Percentiles rank a stretch among this genome's conserved stretches.
phyloP scores from a whole-genome alignment of 2,888 invertebrate species.

The Spilarctia lutea region DNA sequence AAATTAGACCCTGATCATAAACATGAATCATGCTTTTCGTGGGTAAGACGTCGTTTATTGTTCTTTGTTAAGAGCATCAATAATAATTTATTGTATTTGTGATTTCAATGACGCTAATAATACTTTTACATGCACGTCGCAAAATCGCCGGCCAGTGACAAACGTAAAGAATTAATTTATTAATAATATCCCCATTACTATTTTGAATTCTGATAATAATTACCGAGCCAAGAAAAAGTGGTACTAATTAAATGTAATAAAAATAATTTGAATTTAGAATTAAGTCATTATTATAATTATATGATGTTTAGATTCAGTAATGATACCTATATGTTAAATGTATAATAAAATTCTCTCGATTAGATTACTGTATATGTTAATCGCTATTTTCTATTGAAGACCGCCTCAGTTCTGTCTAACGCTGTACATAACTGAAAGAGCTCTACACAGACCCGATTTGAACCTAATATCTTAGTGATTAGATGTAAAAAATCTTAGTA shows the following conservation, averaged over 20 bases:
- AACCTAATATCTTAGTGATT: slow-evolving; percentile 35
- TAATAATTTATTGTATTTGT: too few species aligned
- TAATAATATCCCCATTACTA: not conserved
- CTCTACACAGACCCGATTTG: slow-evolving; percentile 37
- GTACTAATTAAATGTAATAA: slow-evolving; percentile 12
- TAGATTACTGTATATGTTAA: not conserved
- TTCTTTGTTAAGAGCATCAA: not conserved
- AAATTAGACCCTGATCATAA: not conserved
- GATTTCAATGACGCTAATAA: too few species aligned
- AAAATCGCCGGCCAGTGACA: not conserved
- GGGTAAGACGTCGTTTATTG: not conserved
- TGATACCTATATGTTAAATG: not conserved
- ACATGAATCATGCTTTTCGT: not conserved
- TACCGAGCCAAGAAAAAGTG: slow-evolving; percentile 2
- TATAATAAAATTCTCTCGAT: not conserved
- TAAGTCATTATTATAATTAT: slow-evolving; percentile 15
- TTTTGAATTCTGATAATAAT: not conserved
- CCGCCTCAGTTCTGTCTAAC: not conserved
- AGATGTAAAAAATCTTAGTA: slow-evolving; percentile 49
- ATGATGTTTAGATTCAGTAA: slow-evolving; percentile 6
- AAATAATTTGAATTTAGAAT: slow-evolving; percentile 17
- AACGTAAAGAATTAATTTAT: not conserved
- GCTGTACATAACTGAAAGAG: slow-evolving; percentile 35
- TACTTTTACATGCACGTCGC: not conserved
- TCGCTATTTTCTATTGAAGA: not conserved